Base-by-base conservation (phyloP, 2,113 vertebrate species). In the Myotis brandtii region DNA sequence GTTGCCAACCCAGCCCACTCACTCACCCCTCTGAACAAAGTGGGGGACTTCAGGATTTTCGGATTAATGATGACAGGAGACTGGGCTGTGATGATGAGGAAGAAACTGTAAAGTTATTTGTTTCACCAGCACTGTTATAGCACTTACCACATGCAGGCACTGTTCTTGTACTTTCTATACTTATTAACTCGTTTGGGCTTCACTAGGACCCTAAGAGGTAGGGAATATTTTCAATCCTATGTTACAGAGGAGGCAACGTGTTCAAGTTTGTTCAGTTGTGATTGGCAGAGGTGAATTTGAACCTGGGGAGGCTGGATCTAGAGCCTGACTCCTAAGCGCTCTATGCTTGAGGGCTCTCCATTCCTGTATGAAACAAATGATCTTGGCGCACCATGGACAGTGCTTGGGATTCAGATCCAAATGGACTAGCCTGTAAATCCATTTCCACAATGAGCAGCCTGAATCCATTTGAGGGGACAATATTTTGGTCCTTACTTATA, bases 251-350 rank as follows among this genome's bases (percentile, higher is more conserved):
- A 93, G 37, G 66, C 6, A 82, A 12, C 12, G n/a, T 84, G 54
- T 69, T 80, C n/a, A 80, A 37, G 73, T 75, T 64, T 66, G 21
- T 69, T 17, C 10, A 34, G 43, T 8, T 56, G 67, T 18, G 18
- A 79, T 34, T 79, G 75, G 56, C 75, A 83, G 92, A 89, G 54
- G 27, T 40, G 40, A 9, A 62, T 89, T 48, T 95, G 75, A 93
- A 91, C 83, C 40, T 11, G 23, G 59, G 23, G n/a, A 37, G 6
- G 82, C 73, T 67, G 32, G 40, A 50, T 72, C 56, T 85, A 77
- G 80, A 81, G 32, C 46, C 32, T 86, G 89, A 13, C 43, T 94
- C 30, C 18, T 62, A 95, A 90, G 4, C 14, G 48, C 9, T 23
- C 9, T 0, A 4, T 4, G 23, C 5, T 5, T 86, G 72, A 52